phyloP scores from a whole-genome alignment of 2,797 vertebrate genomes.

The Gallinago stenura region DNA sequence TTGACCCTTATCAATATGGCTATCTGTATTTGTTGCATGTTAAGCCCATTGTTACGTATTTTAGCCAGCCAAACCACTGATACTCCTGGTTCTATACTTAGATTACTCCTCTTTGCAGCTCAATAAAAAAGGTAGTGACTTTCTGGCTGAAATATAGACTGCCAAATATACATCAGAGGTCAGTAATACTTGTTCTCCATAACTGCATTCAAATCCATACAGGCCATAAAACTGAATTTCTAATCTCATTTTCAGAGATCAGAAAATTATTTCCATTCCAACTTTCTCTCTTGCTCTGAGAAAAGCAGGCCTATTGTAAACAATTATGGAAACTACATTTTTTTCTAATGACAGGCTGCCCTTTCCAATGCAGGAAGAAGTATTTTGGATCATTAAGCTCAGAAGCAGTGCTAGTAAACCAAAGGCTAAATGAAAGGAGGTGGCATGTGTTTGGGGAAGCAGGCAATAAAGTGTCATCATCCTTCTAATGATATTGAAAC shows the following conservation, averaged over 20 bases:
- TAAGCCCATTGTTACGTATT: background rate
- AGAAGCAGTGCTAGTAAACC: conserved; percentile 44
- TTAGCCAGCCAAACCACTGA: background rate
- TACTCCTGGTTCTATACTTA: background rate
- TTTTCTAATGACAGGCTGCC: background rate
- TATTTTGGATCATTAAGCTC: conserved; percentile 50
- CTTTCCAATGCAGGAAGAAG: conserved; percentile 33
- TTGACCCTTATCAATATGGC: background rate
- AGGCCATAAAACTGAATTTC: background rate
- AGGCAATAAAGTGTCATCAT: conserved; percentile 47
- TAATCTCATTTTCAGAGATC: background rate
- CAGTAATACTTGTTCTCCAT: background rate
- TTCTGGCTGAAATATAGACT: background rate
- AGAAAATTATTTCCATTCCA: background rate
- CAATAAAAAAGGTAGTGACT: background rate
- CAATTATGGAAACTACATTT: background rate
- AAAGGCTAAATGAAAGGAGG: conserved; percentile 51
- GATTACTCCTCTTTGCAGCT: background rate
- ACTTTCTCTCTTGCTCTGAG: background rate
- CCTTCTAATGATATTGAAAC: conserved; percentile 51
- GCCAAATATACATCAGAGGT: background rate
- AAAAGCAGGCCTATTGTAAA: background rate
- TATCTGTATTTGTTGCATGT: background rate
- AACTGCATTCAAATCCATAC: background rate
- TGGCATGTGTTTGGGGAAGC: background rate